A percentile compares a stretch with the other conserved stretches of the same genome.
Conservation (phyloP, 2,113 vertebrate species). For the Pavo muticus region DNA sequence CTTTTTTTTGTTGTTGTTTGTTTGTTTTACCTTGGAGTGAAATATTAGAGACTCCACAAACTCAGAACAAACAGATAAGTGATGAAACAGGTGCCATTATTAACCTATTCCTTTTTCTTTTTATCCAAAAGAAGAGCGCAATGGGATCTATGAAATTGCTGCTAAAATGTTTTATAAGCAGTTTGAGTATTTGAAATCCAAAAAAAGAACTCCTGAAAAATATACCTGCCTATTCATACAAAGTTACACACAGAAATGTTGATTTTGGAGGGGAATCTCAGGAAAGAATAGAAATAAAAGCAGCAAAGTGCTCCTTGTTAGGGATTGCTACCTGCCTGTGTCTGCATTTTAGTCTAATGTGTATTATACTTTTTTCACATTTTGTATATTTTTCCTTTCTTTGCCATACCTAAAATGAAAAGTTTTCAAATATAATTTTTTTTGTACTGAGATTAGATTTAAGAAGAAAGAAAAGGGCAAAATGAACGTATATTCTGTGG, state of each 20-base stretch:
- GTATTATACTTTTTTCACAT: fast-evolving
- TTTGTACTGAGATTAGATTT: neutral
- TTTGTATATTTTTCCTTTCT: neutral
- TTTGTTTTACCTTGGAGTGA: neutral
- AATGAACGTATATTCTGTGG: neutral
- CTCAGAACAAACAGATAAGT: neutral
- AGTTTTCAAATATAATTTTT: neutral
- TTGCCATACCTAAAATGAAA: neutral
- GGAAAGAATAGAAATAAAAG: neutral
- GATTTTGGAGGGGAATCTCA: neutral
- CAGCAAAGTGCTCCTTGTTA: neutral
- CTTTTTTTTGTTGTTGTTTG: neutral
- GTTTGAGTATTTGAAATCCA: neutral
- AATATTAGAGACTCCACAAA: neutral
- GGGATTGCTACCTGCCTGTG: neutral
- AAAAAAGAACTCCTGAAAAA: neutral
- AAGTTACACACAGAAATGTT: neutral
- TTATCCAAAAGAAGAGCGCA: neutral
- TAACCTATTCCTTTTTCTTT: neutral
- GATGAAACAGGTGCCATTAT: neutral
- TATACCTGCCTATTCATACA: fast-evolving
- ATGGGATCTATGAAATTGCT: neutral
- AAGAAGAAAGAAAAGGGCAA: neutral
- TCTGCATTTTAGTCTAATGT: neutral
- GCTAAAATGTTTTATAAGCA: neutral